phyloP scores from a whole-genome alignment of 2,113 vertebrate genomes.

The Ptilonorhynchus violaceus region DNA sequence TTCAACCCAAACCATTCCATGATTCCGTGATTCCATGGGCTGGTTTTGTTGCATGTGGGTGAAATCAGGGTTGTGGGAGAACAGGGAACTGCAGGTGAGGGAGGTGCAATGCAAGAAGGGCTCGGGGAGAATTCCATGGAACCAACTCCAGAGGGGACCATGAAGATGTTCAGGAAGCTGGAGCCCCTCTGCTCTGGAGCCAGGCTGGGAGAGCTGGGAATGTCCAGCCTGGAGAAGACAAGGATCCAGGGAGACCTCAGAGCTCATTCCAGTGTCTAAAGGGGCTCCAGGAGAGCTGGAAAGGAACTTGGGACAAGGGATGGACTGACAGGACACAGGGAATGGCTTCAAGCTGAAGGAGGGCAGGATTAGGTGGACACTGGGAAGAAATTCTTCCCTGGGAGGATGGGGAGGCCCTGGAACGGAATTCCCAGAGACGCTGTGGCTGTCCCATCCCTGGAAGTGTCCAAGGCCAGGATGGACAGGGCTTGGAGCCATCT shows the following conservation, averaged over 20 bases:
- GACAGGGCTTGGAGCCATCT: not conserved
- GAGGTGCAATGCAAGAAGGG: not conserved
- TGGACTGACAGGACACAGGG: not conserved
- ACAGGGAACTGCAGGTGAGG: not conserved
- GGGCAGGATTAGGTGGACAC: not conserved
- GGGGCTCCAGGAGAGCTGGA: not conserved
- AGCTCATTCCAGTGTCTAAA: not conserved
- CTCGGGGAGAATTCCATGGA: not conserved
- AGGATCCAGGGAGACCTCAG: not conserved
- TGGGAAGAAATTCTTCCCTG: not conserved
- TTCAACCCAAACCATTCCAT: too few species aligned
- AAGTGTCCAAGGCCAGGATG: not conserved
- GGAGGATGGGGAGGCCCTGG: not conserved
- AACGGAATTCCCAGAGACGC: not conserved
- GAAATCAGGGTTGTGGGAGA: not conserved
- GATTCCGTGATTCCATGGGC: not conserved
- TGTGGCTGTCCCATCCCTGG: not conserved
- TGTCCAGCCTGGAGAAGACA: not conserved
- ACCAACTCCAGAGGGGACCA: not conserved
- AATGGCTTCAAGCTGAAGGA: not conserved
- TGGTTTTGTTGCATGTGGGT: fast-evolving
- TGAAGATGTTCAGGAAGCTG: not conserved
- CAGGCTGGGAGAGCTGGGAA: not conserved
- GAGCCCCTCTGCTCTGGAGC: not conserved
- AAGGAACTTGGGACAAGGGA: not conserved